Evolutionary conservation across 2,888 invertebrate species (phyloP).

Genomic region (Ormia ochracea): DNA sequence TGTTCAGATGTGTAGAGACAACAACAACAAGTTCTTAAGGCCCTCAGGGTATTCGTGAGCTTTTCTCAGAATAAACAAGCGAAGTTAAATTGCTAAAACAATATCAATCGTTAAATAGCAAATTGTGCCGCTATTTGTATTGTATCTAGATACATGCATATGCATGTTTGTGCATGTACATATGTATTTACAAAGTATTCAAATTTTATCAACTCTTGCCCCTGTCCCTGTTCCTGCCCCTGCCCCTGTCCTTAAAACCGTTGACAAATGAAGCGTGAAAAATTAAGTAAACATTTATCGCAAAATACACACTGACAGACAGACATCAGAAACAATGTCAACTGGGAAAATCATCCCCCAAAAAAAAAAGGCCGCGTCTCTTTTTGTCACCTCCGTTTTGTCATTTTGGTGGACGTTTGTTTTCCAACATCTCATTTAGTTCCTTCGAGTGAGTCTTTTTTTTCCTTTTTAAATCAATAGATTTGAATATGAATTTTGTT

Average conservation of each 20-base stretch:
- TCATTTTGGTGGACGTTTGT: constrained; percentile 23
- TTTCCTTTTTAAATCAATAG: constrained; percentile 25
- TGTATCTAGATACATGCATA: constrained; percentile 15
- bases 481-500: constrained; percentile 43
- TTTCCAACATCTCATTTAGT: constrained; percentile 33
- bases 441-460: constrained; percentile 46
- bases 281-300: constrained; percentile 56
- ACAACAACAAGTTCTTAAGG: constrained; percentile 5
- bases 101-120: constrained; percentile 6
- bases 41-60: constrained; percentile 23
- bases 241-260: constrained; percentile 18
- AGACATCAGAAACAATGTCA: background rate
- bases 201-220: constrained; percentile 21
- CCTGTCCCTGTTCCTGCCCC: no score
- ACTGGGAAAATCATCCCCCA: constrained; percentile 35
- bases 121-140: constrained; percentile 15
- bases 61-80: constrained; percentile 26
- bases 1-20: background rate
- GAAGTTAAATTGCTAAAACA: constrained; percentile 34
- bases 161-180: background rate
- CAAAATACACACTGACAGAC: background rate
- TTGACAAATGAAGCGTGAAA: constrained; percentile 59
- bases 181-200: constrained; percentile 25
- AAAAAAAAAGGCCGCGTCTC: background rate
- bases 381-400: constrained; percentile 26